Evolutionary conservation across 2,113 vertebrate species (phyloP).

Genomic region (Campylomormyrus numenius): DNA sequence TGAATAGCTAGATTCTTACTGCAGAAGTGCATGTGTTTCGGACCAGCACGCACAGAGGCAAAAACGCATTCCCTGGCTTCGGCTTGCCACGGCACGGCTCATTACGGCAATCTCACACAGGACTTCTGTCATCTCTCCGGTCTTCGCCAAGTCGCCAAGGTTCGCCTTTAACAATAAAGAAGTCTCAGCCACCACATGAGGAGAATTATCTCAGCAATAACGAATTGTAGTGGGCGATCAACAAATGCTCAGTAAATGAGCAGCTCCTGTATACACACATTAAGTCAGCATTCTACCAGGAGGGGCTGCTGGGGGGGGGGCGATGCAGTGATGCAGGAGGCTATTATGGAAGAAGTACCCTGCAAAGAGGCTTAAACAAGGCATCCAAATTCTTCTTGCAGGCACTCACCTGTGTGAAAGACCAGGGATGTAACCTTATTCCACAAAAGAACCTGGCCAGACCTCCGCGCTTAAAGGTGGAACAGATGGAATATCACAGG

Average conservation of each 20-base stretch:
- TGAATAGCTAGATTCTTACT: background rate
- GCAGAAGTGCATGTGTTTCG: background rate
- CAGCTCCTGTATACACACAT: background rate
- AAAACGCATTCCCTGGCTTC: background rate
- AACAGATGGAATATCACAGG: background rate
- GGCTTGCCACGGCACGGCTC: background rate
- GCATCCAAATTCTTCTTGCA: background rate
- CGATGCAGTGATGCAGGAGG: background rate
- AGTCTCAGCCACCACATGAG: background rate
- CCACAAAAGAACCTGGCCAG: background rate
- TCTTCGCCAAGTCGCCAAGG: background rate
- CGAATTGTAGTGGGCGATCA: background rate
- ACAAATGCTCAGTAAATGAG: background rate
- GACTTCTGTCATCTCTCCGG: background rate
- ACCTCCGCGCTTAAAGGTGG: background rate
- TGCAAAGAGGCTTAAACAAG: background rate
- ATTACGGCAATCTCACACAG: background rate
- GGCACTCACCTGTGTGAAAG: background rate
- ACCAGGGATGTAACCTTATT: background rate
- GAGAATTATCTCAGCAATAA: background rate
- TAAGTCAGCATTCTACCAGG: background rate
- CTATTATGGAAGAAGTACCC: background rate
- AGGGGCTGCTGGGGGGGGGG: background rate
- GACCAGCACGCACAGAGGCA: background rate
- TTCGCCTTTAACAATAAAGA: background rate